Evolutionary conservation across 2,797 vertebrate genomes (phyloP), one percentile per base, ranked within the genome.

Genomic region (Margarornis squamiger): DNA sequence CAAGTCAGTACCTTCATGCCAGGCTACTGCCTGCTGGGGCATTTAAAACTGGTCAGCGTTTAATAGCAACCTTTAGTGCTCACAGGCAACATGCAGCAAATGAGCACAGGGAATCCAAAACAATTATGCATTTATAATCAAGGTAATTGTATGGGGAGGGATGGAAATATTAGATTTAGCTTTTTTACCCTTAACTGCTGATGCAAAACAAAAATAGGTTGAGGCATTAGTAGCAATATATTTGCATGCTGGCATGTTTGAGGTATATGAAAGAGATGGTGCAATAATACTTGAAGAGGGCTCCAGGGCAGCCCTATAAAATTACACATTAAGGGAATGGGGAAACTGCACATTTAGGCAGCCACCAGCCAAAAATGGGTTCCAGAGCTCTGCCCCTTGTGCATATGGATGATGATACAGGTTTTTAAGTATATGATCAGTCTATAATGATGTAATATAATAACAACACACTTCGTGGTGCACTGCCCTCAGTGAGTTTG

Each of bases 11-110:
- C 39, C 62, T 95, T 74, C 90, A 70, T 89, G 59, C 94, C 74
- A 78, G 93, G 95, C 95, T 95, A 36, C 66, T 21, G 14, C 87
- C 96, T 41, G 46, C 91, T 92, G 91, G 65, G 74, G 19, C 70
- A 21, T 54, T 49, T 59, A 49, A 76, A 92, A 73, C 38, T 36
- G 70, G 57, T 74, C 91, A 91, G 52, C 72, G 36, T 86, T 83
- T 43, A 59, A 66, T 3, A 84, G 74, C 51, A 90, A 30, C 58
- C 66, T 65, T 66, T n/a, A 57, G 45, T 11, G 45, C 17, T 71
- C 66, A 16, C 41, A 45, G 48, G 38, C 51, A 90, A 17, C 57
- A 66, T 55, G 61, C 66, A 59, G 62, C 77, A 61, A 61, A 70
- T 62, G 63, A 76, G 43, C 77, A 38, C n/a, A 32, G 48, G 54